Conservation (phyloP, 2,113 vertebrate species). For the Pardalotus punctatus region DNA sequence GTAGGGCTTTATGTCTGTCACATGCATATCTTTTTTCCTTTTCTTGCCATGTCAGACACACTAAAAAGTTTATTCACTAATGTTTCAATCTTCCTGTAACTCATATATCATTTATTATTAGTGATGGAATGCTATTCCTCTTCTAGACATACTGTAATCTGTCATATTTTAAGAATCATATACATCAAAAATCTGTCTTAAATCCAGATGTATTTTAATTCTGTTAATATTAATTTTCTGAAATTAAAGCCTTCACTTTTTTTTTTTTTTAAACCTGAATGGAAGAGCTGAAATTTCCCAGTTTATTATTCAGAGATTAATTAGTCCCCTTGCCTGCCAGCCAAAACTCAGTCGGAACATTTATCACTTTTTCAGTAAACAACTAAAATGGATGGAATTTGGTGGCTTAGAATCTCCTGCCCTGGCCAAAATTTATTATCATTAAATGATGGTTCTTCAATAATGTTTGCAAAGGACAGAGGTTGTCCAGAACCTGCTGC, state of each 20-base stretch:
- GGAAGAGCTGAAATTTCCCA: neutral
- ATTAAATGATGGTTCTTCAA: neutral
- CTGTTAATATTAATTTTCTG: neutral
- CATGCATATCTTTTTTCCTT: neutral
- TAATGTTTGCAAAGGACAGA: neutral
- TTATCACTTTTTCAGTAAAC: neutral
- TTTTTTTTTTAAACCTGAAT: neutral
- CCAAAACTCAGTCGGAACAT: neutral
- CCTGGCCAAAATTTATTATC: neutral
- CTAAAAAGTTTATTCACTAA: neutral
- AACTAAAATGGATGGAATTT: neutral
- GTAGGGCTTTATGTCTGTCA: neutral
- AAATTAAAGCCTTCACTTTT: neutral
- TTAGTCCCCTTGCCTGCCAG: neutral
- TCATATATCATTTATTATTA: neutral
- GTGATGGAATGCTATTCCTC: neutral
- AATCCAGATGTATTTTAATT: neutral
- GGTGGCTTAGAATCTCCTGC: neutral
- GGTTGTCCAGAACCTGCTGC: neutral
- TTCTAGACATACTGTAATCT: neutral
- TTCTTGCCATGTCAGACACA: neutral
- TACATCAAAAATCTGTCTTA: neutral
- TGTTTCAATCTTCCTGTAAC: neutral
- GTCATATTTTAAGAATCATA: neutral
- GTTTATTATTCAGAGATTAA: neutral